Percentiles rank a stretch among this genome's conserved stretches.
Conservation (phyloP, 2,797 vertebrate species). For the Muraenolepis orangiensis region DNA sequence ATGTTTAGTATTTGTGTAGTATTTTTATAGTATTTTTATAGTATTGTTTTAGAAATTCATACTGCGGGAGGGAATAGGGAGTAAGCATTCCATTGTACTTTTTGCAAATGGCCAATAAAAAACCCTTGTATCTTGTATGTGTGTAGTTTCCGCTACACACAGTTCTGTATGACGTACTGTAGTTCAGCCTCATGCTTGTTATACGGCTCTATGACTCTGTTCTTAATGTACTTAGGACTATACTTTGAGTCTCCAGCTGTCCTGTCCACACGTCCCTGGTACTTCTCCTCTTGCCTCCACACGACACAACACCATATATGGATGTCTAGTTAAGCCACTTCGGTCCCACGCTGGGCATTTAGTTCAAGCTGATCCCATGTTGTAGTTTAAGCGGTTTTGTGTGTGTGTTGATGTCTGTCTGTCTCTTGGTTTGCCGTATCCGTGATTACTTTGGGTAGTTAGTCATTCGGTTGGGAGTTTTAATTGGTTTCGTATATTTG, state of each 20-base stretch:
- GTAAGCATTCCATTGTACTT: too few relatives aligned
- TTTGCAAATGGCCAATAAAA: too few relatives aligned
- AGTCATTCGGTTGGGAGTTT: conserved; percentile 9
- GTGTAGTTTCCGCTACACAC: too few relatives aligned
- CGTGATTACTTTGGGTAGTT: not conserved
- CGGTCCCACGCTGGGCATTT: not conserved
- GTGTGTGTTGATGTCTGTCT: not conserved
- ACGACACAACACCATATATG: not conserved
- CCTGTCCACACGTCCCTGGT: not conserved
- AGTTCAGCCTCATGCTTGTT: too few relatives aligned
- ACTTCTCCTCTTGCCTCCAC: not conserved
- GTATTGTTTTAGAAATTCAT: too few relatives aligned
- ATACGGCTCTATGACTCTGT: too few relatives aligned
- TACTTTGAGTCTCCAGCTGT: not conserved
- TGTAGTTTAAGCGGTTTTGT: not conserved
- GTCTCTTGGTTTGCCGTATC: not conserved
- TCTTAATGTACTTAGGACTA: too few relatives aligned
- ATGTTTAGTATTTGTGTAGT: too few relatives aligned
- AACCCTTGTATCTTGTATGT: too few relatives aligned
- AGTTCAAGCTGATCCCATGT: not conserved
- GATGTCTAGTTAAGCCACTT: not conserved
- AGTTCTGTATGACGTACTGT: too few relatives aligned
- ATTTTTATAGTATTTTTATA: too few relatives aligned
- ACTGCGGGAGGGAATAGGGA: too few relatives aligned
- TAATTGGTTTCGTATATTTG: conserved; percentile 8